A percentile compares a stretch with the other conserved stretches of the same genome.
Evolutionary conservation across 2,888 invertebrate species (phyloP).

Genomic region (Cephus spinipes): DNA sequence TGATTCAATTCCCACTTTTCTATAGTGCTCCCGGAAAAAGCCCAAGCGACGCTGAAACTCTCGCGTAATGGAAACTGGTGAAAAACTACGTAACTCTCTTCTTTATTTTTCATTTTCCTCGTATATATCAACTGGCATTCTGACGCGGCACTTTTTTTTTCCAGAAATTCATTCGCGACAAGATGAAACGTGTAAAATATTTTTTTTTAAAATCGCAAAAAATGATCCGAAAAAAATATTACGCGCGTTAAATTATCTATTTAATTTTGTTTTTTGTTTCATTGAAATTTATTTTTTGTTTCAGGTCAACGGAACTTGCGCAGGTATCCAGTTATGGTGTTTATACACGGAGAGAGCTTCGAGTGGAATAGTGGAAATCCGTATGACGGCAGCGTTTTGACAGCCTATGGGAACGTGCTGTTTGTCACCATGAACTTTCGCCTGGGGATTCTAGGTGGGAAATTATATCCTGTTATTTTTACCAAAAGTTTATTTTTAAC

Average conservation of each 20-base stretch:
- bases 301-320: slow-evolving; percentile 57
- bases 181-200: not conserved
- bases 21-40: not conserved
- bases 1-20: not conserved
- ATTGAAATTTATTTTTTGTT: slow-evolving; percentile 20
- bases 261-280: too few species aligned
- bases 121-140: not conserved
- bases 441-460: slow-evolving; percentile 83
- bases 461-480: not conserved
- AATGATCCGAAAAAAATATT: not conserved
- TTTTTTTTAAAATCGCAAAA: not conserved
- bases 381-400: slow-evolving; percentile 93
- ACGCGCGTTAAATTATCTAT: not conserved
- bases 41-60: not conserved
- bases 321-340: slow-evolving; percentile 87
- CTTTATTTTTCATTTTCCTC: not conserved
- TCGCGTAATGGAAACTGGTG: not conserved
- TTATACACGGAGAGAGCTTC: slow-evolving; percentile 95
- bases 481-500: not conserved
- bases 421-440: slow-evolving; percentile 89
- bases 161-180: not conserved
- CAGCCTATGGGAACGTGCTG: slow-evolving; percentile 90
- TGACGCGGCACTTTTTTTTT: not conserved
- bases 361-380: slow-evolving; percentile 98
- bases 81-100: slow-evolving; percentile 2